Conservation (phyloP, 2,888 invertebrate species). For the Andrena haemorrhoa region DNA sequence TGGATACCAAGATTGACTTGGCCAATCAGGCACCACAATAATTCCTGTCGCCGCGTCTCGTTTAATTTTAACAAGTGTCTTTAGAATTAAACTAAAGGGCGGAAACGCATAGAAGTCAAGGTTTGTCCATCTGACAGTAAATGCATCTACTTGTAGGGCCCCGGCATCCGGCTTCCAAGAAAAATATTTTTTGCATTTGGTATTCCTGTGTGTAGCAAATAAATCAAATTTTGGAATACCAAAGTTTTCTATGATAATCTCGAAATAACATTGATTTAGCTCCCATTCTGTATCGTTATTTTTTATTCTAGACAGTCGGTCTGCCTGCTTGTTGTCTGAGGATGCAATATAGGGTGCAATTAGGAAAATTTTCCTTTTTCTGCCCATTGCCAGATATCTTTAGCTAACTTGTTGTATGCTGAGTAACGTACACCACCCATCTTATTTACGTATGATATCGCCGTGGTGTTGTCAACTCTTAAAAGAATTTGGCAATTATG, state of each 20-base stretch:
- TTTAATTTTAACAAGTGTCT: neutral
- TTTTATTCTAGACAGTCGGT: neutral
- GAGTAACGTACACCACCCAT: neutral
- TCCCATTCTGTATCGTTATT: neutral
- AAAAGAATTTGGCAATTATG: neutral
- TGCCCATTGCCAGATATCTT: neutral
- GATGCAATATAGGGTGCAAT: neutral
- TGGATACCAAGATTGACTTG: neutral
- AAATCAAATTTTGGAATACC: neutral
- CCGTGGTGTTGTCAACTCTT: neutral
- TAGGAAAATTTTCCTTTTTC: neutral
- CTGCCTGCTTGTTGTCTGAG: neutral
- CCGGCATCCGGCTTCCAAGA: neutral
- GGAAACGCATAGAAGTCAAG: neutral
- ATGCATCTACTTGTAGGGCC: neutral
- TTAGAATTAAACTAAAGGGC: neutral
- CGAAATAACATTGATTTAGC: neutral
- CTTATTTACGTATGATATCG: neutral
- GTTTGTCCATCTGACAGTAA: neutral
- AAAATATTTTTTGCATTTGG: neutral
- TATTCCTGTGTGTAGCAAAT: neutral
- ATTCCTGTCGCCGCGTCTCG: neutral
- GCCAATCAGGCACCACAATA: neutral
- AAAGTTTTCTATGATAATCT: neutral
- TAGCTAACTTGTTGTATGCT: neutral